phyloP scores from a whole-genome alignment of 2,797 vertebrate genomes.

The Ceryle rudis region DNA sequence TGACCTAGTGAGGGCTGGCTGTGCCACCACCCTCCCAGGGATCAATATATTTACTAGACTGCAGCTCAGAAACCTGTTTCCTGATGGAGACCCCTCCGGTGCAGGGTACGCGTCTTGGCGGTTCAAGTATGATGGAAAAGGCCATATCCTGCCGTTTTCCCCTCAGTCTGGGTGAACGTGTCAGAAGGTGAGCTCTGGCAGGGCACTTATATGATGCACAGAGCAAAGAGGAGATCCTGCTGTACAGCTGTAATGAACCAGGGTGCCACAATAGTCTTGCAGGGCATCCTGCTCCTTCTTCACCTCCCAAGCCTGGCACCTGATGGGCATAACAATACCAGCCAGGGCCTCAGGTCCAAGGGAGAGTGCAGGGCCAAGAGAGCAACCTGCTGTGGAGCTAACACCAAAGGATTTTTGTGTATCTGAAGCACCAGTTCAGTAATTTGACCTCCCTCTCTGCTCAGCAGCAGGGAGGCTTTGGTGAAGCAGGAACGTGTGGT shows the following conservation, averaged over 20 bases:
- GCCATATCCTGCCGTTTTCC: neutral
- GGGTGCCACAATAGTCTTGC: neutral
- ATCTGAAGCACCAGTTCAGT: neutral
- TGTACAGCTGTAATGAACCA: fast-evolving
- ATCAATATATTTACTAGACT: neutral
- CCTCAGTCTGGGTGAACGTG: fast-evolving
- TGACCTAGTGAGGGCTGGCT: neutral
- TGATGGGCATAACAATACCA: neutral
- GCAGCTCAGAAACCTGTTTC: neutral
- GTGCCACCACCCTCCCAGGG: neutral
- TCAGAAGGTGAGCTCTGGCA: neutral
- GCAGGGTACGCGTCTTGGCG: too few species aligned
- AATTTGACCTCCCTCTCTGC: neutral
- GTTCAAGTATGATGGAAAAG: neutral
- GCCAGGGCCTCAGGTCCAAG: fast-evolving
- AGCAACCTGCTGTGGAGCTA: fast-evolving
- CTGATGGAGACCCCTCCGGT: neutral
- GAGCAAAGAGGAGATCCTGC: neutral
- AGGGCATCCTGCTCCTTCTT: neutral
- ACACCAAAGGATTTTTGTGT: neutral
- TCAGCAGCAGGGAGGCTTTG: neutral
- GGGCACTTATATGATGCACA: neutral
- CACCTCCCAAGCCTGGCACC: neutral
- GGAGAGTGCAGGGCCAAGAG: neutral
- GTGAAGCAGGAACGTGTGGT: slow-evolving; percentile 24